Evolutionary conservation across 2,113 vertebrate species (phyloP), one percentile per base, ranked within the genome.

Genomic region (Cyanoramphus novaezelandiae): DNA sequence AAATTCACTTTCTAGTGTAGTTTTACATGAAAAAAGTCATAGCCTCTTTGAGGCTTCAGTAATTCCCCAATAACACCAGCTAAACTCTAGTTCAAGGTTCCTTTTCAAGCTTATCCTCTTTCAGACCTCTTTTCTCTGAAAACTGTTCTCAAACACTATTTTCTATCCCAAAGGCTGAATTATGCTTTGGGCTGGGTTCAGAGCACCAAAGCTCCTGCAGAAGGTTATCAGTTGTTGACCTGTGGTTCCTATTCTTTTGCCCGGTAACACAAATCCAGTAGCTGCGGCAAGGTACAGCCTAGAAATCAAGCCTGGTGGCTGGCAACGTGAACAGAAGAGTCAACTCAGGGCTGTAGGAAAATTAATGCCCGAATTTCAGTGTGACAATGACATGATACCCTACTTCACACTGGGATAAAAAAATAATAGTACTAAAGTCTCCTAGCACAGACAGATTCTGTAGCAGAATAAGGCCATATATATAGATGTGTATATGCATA

Each of bases 181-280:
- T 82, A 80, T 46, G n/a, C 28, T 77, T 80, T 72, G 9, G 28
- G 35, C 12, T 88, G 55, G 11, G 50, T 83, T 59, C 15, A 57
- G 35, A 17, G 67, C 72, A 35, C 6, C 59, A 78, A 47, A 83
- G 31, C 5, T 83, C 5, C 46, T 86, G 28, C 76, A 90, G 55
- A 67, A 92, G 27, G 19, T 88, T 93, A 70, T 86, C 62, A 81
- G 20, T 83, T 86, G 83, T 41, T 93, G 82, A 80, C 44, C 70
- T 77, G 13, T 13, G 8, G 21, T 20, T 86, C 23, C 49, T 46
- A 33, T 9, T 72, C 31, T 25, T 52, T 82, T 70, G 4, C 69
- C 62, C 80, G 76, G 46, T 43, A 63, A 33, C 39, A 69, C 12
- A 74, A 81, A 59, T 25, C 13, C 33, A 10, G 10, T 17, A 57